These are phyloP conservation scores for Chaetodon trifascialis DNA, from an alignment of 2,113 vertebrate genomes.

Conservation along the genomic window DNA sequence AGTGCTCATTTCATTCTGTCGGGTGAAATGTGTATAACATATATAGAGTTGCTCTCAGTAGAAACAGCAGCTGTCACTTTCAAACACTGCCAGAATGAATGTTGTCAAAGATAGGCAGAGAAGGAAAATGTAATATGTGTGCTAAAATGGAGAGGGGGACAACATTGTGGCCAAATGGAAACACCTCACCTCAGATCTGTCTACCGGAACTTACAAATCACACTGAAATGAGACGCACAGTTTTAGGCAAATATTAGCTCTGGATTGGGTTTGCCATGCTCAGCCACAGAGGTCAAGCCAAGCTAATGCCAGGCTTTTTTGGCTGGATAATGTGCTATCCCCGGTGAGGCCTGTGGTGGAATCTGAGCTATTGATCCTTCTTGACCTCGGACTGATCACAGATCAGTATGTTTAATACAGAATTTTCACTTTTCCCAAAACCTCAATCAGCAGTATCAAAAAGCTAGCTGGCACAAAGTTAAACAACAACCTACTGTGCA, in stretches of 20 bases:
- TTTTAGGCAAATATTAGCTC: conserved; percentile 1
- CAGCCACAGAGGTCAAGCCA: background rate
- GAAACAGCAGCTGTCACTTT: background rate
- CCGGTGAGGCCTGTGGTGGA: background rate
- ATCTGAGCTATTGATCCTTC: conserved; percentile 26
- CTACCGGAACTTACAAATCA: background rate
- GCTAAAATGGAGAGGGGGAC: background rate
- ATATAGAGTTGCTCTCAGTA: background rate
- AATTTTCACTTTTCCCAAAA: background rate
- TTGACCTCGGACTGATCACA: conserved; percentile 27
- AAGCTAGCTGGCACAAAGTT: background rate
- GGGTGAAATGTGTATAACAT: background rate
- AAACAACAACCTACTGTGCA: background rate
- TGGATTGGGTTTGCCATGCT: background rate
- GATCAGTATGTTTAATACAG: background rate
- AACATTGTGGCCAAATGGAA: background rate
- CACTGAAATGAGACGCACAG: background rate
- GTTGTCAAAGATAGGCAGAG: background rate
- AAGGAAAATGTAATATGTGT: background rate
- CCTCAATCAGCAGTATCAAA: background rate
- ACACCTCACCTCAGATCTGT: background rate
- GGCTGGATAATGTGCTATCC: conserved; percentile 14
- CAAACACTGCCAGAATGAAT: background rate
- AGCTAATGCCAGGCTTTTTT: background rate
- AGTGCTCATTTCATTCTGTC: background rate